Base-by-base conservation (phyloP, 2,797 vertebrate species). In the Agapornis canus region DNA sequence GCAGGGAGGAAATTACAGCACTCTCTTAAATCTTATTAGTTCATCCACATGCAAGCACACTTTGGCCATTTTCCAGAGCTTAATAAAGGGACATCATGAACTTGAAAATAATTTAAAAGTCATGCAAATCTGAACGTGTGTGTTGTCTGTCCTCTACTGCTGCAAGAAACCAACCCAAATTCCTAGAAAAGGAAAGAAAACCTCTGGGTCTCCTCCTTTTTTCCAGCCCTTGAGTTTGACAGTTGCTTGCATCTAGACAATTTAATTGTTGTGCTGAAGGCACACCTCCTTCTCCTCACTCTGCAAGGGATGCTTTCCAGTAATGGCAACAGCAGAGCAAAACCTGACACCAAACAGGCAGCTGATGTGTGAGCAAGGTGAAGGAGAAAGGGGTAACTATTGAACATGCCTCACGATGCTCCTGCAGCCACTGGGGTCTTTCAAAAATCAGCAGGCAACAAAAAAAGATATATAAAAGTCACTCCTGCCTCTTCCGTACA, bases 301-400 rank as follows among this genome's bases (percentile, higher is more conserved):
- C 80, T 94, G 72, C 71, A 84, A 95, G 9, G 48, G 71, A 71
- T 82, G 73, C 45, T 96, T 95, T 86, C 80, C 82, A 82, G 59
- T 86, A 94, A 96, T 37, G 39, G 87, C 85, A 91, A 72, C 1
- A 91, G 60, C 60, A 92, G 85, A 94, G 68, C 48, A 90, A 94
- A 90, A 90, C 76, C 40, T 66, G 81, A 93, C 72, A 93, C 90
- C 6, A 4, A 85, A 80, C 65, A 86, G 86, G 90, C 85, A 93
- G 61, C 51, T 96, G 95, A 96, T 90, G 49, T 51, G 79, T 75
- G 93, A 93, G 89, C 86, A 97, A 95, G 97, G 95, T 77, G 92
- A 71, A 97, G 95, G 94, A 96, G 95, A 95, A 77, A 86, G n/a
- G 64, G 60, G 61, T 90, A 86, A 77, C 70, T 86, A 66, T 13